These are phyloP conservation scores for Eristalis pertinax DNA, from an alignment of 2,888 invertebrate genomes.

Conservation along the genomic window DNA sequence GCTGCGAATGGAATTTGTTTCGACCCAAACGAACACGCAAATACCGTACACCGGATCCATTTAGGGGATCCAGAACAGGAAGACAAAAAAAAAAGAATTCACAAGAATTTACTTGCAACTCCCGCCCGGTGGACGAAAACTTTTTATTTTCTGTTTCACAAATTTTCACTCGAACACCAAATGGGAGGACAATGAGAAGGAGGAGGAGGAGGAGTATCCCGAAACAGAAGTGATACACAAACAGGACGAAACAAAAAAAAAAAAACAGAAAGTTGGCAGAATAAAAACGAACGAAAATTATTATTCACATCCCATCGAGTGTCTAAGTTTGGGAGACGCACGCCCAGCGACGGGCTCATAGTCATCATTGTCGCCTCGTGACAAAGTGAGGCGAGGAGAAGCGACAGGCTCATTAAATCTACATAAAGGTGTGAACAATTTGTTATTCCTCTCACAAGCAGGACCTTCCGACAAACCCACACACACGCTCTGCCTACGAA, in stretches of 20 bases:
- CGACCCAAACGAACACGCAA: conserved; percentile 15
- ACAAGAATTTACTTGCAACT: neutral
- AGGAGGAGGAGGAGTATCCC: too few species aligned
- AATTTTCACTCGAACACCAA: conserved; percentile 47
- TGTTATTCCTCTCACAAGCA: conserved; percentile 52
- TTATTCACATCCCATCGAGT: conserved; percentile 37
- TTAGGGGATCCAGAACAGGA: neutral
- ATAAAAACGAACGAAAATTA: conserved; percentile 7
- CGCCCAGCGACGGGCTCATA: conserved; percentile 18
- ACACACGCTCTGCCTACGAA: neutral
- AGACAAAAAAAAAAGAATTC: neutral
- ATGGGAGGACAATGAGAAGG: conserved; percentile 15
- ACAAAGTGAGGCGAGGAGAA: neutral
- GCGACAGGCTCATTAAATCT: conserved; percentile 61
- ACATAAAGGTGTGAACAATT: conserved; percentile 65
- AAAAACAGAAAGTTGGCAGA: neutral
- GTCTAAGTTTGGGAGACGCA: conserved; percentile 25
- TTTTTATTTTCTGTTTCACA: conserved; percentile 40
- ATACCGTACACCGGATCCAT: conserved; percentile 15
- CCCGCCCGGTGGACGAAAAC: conserved; percentile 8
- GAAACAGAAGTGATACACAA: neutral
- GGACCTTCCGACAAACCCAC: conserved; percentile 5
- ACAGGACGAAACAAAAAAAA: neutral
- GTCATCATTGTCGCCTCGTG: conserved; percentile 37
- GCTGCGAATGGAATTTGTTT: neutral